Base-by-base conservation (phyloP, 2,888 invertebrate genomes). In the Melanostoma scalare region DNA sequence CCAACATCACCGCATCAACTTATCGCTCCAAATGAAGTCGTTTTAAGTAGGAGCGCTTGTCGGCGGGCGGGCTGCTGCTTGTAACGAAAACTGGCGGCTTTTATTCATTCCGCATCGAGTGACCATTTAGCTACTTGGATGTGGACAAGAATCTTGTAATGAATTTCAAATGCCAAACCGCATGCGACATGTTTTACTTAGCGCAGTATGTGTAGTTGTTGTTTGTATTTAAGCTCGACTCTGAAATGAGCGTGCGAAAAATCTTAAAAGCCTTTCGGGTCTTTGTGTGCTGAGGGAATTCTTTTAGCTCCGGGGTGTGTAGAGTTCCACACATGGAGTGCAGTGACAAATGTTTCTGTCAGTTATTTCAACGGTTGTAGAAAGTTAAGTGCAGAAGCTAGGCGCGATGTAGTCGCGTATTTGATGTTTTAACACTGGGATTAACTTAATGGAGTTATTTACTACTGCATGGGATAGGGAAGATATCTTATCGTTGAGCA, bases 311-410 rank as follows among this genome's bases (percentile, higher is more conserved):
- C 20, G 20, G 20, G 20, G 20, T 20, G 20, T 20, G 20, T 20
- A 20, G 20, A 20, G 20, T 20, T 20, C 20, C 33, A 35, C 9
- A n/a, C 73, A 69, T 35, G 56, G 33, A 52, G 63, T 69, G 77
- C 82, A 53, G 73, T 78, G 82, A 82, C 82, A 82, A 82, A 82
- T 82, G 82, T 82, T 73, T 74, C 78, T 78, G 68, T 82, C 82
- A 69, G 56, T 4, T 68, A 63, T 74, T 78, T 82, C 78, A 82
- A 69, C 78, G 65, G 65, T 68, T 68, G 58, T 78, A 82, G 82
- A 82, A 82, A 82, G 82, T 78, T 82, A 78, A 77, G 68, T 82
- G 68, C 73, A 73, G 68, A 58, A 82, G 68, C 63, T n/a, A 58
- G 61, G 50, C 44, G 67, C 60, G 67, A 67, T 55, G 55, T 56